Conservation (phyloP, 2,113 vertebrate species). For the Polypterus bichir region DNA sequence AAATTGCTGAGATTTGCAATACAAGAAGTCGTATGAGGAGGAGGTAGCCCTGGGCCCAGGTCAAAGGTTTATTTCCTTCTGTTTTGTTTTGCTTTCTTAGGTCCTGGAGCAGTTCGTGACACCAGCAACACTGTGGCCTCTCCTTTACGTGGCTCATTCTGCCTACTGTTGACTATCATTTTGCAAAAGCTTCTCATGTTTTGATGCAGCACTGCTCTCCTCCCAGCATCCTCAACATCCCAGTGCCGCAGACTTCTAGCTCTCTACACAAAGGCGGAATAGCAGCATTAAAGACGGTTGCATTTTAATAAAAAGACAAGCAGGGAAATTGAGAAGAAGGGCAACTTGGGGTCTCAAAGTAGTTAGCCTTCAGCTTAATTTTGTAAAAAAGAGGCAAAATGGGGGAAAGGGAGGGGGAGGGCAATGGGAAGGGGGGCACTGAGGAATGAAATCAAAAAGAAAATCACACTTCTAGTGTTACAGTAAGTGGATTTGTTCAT, state of each 20-base stretch:
- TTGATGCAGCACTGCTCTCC: constrained; percentile 63
- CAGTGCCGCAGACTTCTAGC: constrained; percentile 54
- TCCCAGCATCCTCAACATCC: constrained; percentile 40
- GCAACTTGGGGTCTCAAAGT: constrained; percentile 23
- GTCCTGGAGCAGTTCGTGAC: constrained; percentile 79
- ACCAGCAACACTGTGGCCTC: constrained; percentile 54
- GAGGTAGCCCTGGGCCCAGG: neutral
- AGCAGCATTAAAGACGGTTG: constrained; percentile 32
- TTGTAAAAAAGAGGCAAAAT: constrained; percentile 24
- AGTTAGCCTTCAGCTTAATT: constrained; percentile 7
- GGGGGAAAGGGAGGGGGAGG: constrained; percentile 25
- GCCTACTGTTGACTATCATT: constrained; percentile 63
- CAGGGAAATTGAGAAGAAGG: constrained; percentile 17
- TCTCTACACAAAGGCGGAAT: constrained; percentile 42
- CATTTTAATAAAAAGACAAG: constrained; percentile 20
- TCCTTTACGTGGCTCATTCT: constrained; percentile 48
- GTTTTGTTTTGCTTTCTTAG: constrained; percentile 30
- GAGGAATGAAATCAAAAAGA: constrained; percentile 20
- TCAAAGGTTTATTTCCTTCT: neutral
- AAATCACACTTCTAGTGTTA: constrained; percentile 25
- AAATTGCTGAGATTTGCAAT: too few species aligned
- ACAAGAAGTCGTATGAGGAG: too few species aligned
- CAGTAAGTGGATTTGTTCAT: constrained; percentile 51
- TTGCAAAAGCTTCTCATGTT: constrained; percentile 73
- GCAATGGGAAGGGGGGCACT: constrained; percentile 19